A percentile compares a stretch with the other conserved stretches of the same genome.
Evolutionary conservation across 2,797 vertebrate species (phyloP).

Genomic region (Lithobates sylvaticus): DNA sequence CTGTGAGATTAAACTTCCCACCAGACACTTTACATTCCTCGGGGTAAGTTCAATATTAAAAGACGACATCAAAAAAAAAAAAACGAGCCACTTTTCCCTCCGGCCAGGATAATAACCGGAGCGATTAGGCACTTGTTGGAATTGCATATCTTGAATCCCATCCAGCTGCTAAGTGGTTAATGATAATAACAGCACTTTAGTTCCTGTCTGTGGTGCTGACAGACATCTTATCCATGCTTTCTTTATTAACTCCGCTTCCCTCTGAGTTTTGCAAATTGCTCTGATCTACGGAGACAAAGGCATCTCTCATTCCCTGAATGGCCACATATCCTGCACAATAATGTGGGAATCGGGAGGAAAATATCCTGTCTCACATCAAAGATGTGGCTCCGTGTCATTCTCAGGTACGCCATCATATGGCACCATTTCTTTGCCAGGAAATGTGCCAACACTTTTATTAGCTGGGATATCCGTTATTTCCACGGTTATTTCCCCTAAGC

Average conservation of each 20-base stretch:
- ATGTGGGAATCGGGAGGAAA: constrained; percentile 82
- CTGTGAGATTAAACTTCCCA: not conserved
- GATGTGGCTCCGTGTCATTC: constrained; percentile 76
- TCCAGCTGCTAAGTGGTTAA: constrained; percentile 49
- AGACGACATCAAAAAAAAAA: not conserved
- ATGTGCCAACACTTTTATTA: not conserved
- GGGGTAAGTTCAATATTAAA: constrained; percentile 21
- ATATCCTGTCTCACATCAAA: constrained; percentile 89
- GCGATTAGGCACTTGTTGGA: constrained; percentile 51
- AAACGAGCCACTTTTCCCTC: not conserved
- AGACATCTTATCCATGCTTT: constrained; percentile 82
- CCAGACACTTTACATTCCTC: constrained; percentile 16
- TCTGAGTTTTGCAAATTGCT: constrained; percentile 91
- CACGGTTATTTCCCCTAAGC: no score
- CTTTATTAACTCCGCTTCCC: constrained; percentile 84
- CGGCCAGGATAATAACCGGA: constrained; percentile 28
- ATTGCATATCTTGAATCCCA: constrained; percentile 19
- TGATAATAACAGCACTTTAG: constrained; percentile 58
- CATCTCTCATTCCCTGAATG: constrained; percentile 78
- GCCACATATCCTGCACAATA: constrained; percentile 79
- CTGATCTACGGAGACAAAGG: constrained; percentile 90
- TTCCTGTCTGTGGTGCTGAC: constrained; percentile 76
- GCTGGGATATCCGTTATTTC: not conserved
- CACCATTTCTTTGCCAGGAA: constrained; percentile 64
- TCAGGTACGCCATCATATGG: constrained; percentile 76